These are phyloP conservation scores for Saguinus imperator DNA, from an alignment of 2,113 vertebrate species.

Conservation along the genomic window DNA sequence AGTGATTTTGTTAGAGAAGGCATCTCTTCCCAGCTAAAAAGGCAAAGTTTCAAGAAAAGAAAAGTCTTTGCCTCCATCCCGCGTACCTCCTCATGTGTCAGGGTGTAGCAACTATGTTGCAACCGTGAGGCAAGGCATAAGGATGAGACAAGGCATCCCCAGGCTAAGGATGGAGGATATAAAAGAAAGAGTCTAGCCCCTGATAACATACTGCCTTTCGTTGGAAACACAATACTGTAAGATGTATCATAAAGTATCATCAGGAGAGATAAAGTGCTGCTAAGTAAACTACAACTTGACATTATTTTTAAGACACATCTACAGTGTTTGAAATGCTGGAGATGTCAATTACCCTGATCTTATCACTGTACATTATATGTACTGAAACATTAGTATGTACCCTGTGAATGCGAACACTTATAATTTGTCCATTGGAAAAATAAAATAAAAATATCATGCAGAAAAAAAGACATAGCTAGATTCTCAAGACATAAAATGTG, in stretches of 20 bases:
- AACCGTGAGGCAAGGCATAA: not conserved
- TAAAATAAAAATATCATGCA: too few species aligned
- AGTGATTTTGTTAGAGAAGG: not conserved
- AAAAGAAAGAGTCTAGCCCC: not conserved
- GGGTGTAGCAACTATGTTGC: not conserved
- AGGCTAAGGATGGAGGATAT: not conserved
- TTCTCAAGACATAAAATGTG: not conserved
- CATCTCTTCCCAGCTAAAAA: not conserved
- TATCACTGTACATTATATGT: too few species aligned
- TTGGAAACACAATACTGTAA: not conserved
- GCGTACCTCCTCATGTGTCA: not conserved
- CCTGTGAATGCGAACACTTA: too few species aligned
- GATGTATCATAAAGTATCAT: not conserved
- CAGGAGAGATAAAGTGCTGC: not conserved
- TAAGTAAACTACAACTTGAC: not conserved
- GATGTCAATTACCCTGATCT: too few species aligned
- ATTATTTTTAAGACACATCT: not conserved
- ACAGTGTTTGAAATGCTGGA: too few species aligned
- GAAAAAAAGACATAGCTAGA: not conserved
- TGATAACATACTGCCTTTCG: not conserved
- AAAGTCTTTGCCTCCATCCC: not conserved
- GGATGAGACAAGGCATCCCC: not conserved
- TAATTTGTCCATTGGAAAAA: too few species aligned
- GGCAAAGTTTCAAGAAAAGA: not conserved
- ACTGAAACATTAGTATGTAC: too few species aligned